A percentile compares a stretch with the other conserved stretches of the same genome.
phyloP scores from a whole-genome alignment of 2,888 invertebrate genomes.

The Aphodius granarius region DNA sequence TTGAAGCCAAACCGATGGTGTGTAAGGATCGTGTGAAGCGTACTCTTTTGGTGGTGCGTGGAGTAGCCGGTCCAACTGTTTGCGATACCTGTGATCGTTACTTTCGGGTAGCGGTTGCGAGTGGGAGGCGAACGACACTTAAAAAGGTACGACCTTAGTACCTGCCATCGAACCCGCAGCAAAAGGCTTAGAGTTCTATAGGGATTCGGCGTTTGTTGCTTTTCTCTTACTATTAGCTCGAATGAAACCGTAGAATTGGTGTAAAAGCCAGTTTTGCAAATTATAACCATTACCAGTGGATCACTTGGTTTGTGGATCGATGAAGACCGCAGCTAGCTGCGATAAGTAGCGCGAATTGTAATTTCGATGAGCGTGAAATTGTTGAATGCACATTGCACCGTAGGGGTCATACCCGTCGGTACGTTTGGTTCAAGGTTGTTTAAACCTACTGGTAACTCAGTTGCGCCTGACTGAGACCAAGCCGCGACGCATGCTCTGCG shows the following conservation, averaged over 20 bases:
- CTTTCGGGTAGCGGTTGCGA: not conserved
- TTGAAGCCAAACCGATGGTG: no score
- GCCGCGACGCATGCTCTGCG: not conserved
- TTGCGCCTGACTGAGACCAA: slow-evolving; percentile 38
- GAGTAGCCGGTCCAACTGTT: not conserved
- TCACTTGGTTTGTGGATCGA: slow-evolving; percentile 64
- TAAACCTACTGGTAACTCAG: slow-evolving; percentile 57
- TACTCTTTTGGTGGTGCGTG: not conserved
- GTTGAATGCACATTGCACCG: slow-evolving; percentile 48
- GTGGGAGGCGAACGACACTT: not conserved
- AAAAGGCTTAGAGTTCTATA: no score
- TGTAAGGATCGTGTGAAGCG: not conserved
- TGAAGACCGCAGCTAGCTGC: slow-evolving; percentile 58
- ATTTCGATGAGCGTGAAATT: slow-evolving; percentile 55
- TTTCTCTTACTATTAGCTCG: not conserved
- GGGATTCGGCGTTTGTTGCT: no score
- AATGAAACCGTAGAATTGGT: not conserved
- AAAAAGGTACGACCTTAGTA: not conserved
- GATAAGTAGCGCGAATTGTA: slow-evolving; percentile 51
- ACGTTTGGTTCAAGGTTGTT: slow-evolving; percentile 55
- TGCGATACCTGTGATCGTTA: not conserved
- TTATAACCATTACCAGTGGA: slow-evolving; percentile 53
- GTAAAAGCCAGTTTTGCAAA: not conserved
- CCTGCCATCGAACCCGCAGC: no score
- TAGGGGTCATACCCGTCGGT: slow-evolving; percentile 48